phyloP scores from a whole-genome alignment of 2,888 invertebrate species.

The Monochamus alternatus region DNA sequence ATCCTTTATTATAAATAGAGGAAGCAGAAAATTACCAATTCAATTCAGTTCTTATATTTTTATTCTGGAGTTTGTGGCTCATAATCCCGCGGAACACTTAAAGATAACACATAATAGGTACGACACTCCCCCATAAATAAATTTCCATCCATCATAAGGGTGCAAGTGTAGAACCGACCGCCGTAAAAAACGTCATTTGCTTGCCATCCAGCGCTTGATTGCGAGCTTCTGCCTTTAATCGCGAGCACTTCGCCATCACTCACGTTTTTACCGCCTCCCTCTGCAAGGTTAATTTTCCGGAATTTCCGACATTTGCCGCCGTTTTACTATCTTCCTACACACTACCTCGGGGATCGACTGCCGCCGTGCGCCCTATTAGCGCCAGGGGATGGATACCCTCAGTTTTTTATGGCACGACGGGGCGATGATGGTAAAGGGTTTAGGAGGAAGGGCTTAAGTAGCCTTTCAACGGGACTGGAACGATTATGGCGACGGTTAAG shows the following conservation, averaged over 20 bases:
- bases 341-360: not conserved
- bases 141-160: constrained; percentile 33
- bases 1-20: too few species aligned
- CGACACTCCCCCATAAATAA: constrained; percentile 28
- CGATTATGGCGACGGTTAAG: too few species aligned
- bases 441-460: too few species aligned
- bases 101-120: not conserved
- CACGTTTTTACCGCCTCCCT: constrained; percentile 1
- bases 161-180: constrained; percentile 24
- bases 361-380: not conserved
- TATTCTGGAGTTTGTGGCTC: too few species aligned
- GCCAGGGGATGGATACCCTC: not conserved
- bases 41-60: too few species aligned
- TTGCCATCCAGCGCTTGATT: constrained; percentile 15
- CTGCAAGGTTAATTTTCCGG: constrained; percentile 20
- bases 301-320: constrained; percentile 13
- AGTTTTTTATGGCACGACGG: not conserved
- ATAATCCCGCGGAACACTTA: not conserved
- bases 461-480: too few species aligned
- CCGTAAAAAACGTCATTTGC: constrained; percentile 26
- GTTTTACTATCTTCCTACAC: not conserved
- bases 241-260: not conserved
- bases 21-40: too few species aligned
- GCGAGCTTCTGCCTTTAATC: constrained; percentile 16
- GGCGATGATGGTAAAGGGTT: too few species aligned